Conservation (phyloP, 2,797 vertebrate species). For the Gymnodraco acuticeps region DNA sequence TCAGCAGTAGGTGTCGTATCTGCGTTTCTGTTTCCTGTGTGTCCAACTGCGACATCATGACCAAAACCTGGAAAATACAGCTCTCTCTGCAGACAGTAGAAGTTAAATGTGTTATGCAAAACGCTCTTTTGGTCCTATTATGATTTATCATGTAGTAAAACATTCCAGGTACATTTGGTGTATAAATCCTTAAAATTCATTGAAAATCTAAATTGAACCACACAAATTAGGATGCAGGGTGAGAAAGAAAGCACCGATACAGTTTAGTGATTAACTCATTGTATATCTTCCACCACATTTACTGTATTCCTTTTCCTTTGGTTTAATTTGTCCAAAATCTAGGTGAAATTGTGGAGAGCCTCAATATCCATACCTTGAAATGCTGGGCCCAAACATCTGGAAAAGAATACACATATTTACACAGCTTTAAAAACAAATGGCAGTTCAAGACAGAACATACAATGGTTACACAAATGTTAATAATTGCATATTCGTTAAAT, state of each 20-base stretch:
- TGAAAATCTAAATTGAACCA: neutral
- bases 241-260: neutral
- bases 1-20: conserved; percentile 66
- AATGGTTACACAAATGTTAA: neutral
- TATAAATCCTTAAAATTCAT: neutral
- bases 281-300: neutral
- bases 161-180: neutral
- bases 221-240: neutral
- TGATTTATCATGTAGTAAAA: neutral
- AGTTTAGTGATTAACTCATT: neutral
- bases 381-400: conserved; percentile 22
- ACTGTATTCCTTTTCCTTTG: neutral
- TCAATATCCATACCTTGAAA: conserved; percentile 56
- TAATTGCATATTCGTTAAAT: neutral
- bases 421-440: neutral
- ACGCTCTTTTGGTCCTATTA: neutral
- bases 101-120: neutral
- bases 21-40: conserved; percentile 54
- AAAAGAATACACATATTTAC: conserved; percentile 4
- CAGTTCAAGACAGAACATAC: neutral
- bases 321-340: neutral
- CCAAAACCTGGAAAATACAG: conserved; percentile 80
- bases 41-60: conserved; percentile 53
- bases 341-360: neutral
- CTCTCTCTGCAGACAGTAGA: conserved; percentile 64